A percentile compares a stretch with the other conserved stretches of the same genome.
Conservation (phyloP, 2,888 invertebrate species). For the Epirrhoe alternata region DNA sequence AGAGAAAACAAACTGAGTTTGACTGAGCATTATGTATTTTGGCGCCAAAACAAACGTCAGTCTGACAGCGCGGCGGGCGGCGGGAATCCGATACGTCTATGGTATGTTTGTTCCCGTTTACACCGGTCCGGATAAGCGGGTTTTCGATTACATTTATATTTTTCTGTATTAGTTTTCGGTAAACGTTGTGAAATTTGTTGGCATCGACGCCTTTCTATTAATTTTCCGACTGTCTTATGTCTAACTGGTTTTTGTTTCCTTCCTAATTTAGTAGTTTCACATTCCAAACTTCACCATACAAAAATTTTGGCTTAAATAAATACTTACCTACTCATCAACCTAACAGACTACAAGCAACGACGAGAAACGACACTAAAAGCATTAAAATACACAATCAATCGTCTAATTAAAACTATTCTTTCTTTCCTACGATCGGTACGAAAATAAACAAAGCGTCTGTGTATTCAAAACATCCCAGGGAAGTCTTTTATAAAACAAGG, state of each 20-base stretch:
- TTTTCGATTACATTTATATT: conserved; percentile 74
- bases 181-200: conserved; percentile 36
- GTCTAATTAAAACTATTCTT: conserved; percentile 26
- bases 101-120: conserved; percentile 79
- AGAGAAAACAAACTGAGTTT: conserved; percentile 82
- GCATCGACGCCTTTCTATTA: conserved; percentile 15
- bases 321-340: neutral
- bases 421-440: conserved; percentile 26
- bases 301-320: neutral
- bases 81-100: conserved; percentile 79
- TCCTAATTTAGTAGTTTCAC: conserved; percentile 10
- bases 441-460: conserved; percentile 37
- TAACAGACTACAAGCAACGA: too few relatives aligned
- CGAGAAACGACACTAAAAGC: neutral
- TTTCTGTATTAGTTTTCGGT: conserved; percentile 40
- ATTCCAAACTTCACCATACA: neutral
- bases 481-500: conserved; percentile 30
- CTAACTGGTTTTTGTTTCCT: conserved; percentile 14
- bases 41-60: conserved; percentile 85
- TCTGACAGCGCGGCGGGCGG: conserved; percentile 84
- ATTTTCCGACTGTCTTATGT: neutral
- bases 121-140: conserved; percentile 78
- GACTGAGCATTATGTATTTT: conserved; percentile 83
- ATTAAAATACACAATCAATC: conserved; percentile 4
- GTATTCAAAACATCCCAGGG: conserved; percentile 37